Evolutionary conservation across 2,797 vertebrate species (phyloP).

Genomic region (Pteronotus mesoamericanus): DNA sequence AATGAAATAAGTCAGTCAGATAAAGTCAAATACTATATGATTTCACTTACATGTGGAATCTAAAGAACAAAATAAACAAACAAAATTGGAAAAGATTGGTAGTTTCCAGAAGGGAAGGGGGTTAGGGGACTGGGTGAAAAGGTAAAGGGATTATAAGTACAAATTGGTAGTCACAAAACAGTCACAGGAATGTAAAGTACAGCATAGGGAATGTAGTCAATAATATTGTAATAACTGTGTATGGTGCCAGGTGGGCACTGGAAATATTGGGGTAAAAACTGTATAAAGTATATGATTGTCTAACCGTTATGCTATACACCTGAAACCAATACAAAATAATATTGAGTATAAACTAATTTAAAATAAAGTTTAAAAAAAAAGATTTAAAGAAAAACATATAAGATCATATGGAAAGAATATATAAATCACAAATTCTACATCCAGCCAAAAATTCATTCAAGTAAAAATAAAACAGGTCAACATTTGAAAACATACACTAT

Average conservation of each 20-base stretch:
- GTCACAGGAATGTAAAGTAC: neutral
- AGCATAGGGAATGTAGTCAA: neutral
- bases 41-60: neutral
- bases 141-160: neutral
- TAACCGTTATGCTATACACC: neutral
- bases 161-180: neutral
- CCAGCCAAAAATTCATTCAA: neutral
- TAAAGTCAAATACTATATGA: neutral
- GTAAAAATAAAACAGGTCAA: neutral
- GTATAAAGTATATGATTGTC: neutral
- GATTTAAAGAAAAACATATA: neutral
- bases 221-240: neutral
- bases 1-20: neutral
- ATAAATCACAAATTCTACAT: neutral
- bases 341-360: neutral
- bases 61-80: neutral
- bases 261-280: neutral
- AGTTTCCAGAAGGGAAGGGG: neutral
- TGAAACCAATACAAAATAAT: neutral
- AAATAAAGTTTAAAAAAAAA: neutral
- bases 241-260: neutral
- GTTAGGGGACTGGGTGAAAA: neutral
- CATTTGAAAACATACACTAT: neutral
- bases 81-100: neutral
- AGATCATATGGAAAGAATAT: neutral